A percentile compares a stretch with the other conserved stretches of the same genome.
Evolutionary conservation across 2,797 vertebrate genomes (phyloP).

Genomic region (Calcarius lapponicus): DNA sequence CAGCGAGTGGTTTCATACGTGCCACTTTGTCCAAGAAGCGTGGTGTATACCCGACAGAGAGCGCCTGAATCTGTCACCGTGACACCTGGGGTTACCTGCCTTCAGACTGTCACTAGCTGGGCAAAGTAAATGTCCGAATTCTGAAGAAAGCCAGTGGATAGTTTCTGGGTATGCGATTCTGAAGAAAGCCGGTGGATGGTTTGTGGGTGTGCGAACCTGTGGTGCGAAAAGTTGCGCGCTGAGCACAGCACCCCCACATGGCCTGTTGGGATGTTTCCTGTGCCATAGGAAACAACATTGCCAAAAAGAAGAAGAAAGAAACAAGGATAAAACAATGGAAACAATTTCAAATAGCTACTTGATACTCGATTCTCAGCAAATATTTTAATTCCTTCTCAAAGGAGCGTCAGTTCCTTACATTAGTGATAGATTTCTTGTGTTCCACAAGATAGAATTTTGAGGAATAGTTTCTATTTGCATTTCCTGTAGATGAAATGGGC

Average conservation of each 20-base stretch:
- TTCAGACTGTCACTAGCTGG: neutral
- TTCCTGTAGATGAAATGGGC: neutral
- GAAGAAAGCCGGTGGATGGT: neutral
- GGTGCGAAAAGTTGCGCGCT: neutral
- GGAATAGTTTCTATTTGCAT: neutral
- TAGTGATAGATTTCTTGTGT: neutral
- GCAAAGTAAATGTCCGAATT: neutral
- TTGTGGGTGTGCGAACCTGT: neutral
- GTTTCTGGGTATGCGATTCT: neutral
- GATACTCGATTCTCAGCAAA: neutral
- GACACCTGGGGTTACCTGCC: neutral
- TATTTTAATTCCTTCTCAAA: neutral
- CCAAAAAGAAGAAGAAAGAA: no score
- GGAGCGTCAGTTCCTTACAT: neutral
- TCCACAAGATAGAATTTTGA: neutral
- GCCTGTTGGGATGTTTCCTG: neutral
- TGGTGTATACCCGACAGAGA: neutral
- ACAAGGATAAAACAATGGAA: neutral
- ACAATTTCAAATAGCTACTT: neutral
- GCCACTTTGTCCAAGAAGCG: no score
- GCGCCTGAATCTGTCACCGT: fast-evolving
- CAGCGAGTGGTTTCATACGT: neutral
- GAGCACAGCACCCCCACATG: neutral
- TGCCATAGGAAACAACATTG: neutral
- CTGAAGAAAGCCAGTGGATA: neutral